phyloP scores from a whole-genome alignment of 2,888 invertebrate genomes.

The Phlogophora meticulosa region DNA sequence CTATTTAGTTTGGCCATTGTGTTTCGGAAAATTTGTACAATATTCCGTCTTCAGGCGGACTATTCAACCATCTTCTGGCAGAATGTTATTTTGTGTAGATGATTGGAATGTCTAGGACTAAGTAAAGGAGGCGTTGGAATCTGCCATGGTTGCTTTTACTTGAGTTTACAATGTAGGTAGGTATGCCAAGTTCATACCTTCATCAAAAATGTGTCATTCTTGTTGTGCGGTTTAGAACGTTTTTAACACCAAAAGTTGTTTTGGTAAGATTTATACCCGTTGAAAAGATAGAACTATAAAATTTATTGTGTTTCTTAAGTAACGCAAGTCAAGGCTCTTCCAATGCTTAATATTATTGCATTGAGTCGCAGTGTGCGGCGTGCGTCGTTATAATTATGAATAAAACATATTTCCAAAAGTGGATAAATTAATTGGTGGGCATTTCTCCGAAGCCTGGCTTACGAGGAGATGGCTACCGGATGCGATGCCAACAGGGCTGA shows the following conservation, averaged over 20 bases:
- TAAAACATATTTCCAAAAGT: slow-evolving; percentile 81
- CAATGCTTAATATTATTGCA: slow-evolving; percentile 29
- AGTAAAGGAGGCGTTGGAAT: background rate
- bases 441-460: slow-evolving; percentile 75
- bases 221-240: background rate
- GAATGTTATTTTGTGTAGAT: background rate
- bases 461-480: slow-evolving; percentile 65
- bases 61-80: background rate
- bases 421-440: slow-evolving; percentile 82
- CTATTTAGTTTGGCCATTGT: slow-evolving; percentile 1
- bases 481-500: slow-evolving; percentile 64
- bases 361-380: slow-evolving; percentile 51
- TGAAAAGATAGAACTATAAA: background rate
- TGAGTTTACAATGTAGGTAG: background rate
- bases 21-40: slow-evolving; percentile 3
- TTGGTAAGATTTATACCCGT: background rate
- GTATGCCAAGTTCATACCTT: background rate
- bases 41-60: background rate
- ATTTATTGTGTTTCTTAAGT: background rate
- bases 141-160: background rate
- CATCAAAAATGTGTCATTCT: too few species aligned
- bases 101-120: background rate
- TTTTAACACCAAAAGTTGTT: background rate
- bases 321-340: background rate
- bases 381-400: slow-evolving; percentile 68